These are phyloP conservation scores for Procambarus virginalis DNA, from an alignment of 1,140 invertebrate genomes.

Conservation along the genomic window DNA sequence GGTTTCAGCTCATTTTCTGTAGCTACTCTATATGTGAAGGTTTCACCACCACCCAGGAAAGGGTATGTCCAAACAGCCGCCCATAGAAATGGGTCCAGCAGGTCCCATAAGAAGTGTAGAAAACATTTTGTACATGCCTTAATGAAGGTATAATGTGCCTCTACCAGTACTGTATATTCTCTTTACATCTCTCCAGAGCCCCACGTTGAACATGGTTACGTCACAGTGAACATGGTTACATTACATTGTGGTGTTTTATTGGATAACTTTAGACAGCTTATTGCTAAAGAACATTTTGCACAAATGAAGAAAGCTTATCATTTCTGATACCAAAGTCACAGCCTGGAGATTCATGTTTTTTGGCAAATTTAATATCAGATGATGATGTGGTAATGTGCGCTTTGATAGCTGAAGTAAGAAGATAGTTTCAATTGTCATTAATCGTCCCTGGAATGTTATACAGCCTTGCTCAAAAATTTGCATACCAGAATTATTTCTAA, in stretches of 20 bases:
- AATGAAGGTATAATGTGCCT: too few relatives aligned
- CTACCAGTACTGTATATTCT: too few relatives aligned
- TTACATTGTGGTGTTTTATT: too few relatives aligned
- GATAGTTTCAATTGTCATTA: not conserved
- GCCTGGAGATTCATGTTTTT: not conserved
- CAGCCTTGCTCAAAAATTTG: not conserved
- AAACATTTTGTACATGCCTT: too few relatives aligned
- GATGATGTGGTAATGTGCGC: not conserved
- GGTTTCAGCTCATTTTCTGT: not conserved
- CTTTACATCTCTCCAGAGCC: too few relatives aligned
- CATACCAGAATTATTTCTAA: not conserved
- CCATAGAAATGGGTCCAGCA: too few relatives aligned
- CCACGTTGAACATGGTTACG: too few relatives aligned
- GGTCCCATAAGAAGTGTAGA: too few relatives aligned
- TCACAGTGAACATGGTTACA: too few relatives aligned
- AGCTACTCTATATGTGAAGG: not conserved
- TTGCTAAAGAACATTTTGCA: too few relatives aligned
- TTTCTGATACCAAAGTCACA: not conserved
- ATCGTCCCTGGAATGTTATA: not conserved
- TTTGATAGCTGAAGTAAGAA: not conserved
- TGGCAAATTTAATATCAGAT: not conserved
- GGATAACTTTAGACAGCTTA: too few relatives aligned
- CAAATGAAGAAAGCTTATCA: too few relatives aligned
- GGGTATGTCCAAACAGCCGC: not conserved
- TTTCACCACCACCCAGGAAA: not conserved